Evolutionary conservation across 23 tunicate species (phyloP), one percentile per base, ranked within the genome.

Genomic region (Styela clava): DNA sequence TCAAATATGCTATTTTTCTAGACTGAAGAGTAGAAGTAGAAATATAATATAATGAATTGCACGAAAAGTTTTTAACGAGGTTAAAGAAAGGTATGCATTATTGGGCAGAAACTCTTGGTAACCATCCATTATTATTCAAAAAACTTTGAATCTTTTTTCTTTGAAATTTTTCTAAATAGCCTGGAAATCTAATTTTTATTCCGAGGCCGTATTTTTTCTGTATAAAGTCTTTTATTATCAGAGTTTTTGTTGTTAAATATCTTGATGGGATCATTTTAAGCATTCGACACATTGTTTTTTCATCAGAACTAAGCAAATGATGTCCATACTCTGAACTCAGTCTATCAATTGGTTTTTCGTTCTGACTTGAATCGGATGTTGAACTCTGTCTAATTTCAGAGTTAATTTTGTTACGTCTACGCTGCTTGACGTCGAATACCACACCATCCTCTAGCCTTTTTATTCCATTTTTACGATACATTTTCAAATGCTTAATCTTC

Each of bases 401-500:
- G 27, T 69, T 52, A 21, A 30, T 64, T 67, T 31, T 29, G 16
- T 52, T 44, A 5, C 65, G 28, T 12, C 81, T 67, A 9, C 64
- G 64, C 24, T 44, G 27, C n/a, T 76, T 76, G n/a, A 76, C 81
- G 1, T 36, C 81, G n/a, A 76, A 76, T 24, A 23, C 81, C 21
- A 52, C 29, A 22, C 64, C 81, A 27, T 76, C 81, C 7, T 76
- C 64, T 9, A 91, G 68, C 44, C 84, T 88, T 23, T 89, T 93
- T 24, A 93, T 74, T 29, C 98, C 98, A 71, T 93, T 81, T 33
- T 61, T 87, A 33, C 98, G 62, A 63, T 93, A 93, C 31, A 70
- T 76, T 62, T 88, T 84, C 34, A 93, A 63, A 36, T 74, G 87
- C 16, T 74, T 69, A 20, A 93, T 84, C 84, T 69, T 84, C 35